Percentiles rank a stretch among this genome's conserved stretches.
Evolutionary conservation across 2,797 vertebrate genomes (phyloP).

Genomic region (Hydrophis major): DNA sequence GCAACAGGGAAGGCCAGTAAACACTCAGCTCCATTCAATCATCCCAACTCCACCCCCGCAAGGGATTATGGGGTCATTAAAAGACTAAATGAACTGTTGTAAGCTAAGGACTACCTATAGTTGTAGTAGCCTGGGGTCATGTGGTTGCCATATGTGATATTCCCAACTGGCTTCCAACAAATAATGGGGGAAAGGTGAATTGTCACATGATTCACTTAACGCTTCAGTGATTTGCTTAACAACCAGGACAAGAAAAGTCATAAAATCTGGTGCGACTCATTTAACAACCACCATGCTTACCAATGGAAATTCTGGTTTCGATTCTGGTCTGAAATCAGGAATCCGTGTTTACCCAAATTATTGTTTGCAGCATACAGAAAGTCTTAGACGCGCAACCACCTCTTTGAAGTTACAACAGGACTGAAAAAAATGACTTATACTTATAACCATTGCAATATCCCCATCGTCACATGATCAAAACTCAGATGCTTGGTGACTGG

Average conservation of each 20-base stretch:
- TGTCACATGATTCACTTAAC: background rate
- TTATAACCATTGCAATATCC: too few relatives aligned
- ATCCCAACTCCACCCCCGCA: too few relatives aligned
- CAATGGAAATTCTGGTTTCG: background rate
- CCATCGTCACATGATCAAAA: too few relatives aligned
- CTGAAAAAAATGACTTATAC: background rate
- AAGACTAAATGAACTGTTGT: too few relatives aligned
- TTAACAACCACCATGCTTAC: background rate
- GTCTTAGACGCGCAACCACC: background rate
- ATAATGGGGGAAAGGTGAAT: background rate
- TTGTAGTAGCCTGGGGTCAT: background rate
- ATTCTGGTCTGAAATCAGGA: too few relatives aligned
- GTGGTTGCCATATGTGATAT: background rate
- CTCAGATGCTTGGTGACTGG: too few relatives aligned
- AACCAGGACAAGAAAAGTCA: background rate
- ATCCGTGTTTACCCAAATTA: background rate
- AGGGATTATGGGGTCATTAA: too few relatives aligned
- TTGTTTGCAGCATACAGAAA: background rate
- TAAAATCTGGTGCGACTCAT: background rate
- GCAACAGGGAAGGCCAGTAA: too few relatives aligned
- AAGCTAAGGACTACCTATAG: background rate
- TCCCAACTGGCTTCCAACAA: background rate
- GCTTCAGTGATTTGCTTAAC: background rate
- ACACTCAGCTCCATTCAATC: too few relatives aligned
- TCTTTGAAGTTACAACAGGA: background rate